Percentiles rank a stretch among this genome's conserved stretches.
phyloP scores from a whole-genome alignment of 37 sponge, comb jelly and placozoan species.

The Geodia barretti region DNA sequence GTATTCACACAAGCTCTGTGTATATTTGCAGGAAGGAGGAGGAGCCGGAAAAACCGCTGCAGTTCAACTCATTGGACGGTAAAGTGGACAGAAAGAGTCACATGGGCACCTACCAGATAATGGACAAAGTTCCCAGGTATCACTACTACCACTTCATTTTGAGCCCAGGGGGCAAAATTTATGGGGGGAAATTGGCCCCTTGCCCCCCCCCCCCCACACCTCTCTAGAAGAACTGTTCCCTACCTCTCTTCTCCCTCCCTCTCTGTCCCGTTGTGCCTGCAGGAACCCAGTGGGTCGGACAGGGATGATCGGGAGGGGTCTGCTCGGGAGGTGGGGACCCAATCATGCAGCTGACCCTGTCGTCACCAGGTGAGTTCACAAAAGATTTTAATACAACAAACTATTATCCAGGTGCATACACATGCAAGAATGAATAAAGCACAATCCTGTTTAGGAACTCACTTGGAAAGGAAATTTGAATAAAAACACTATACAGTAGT shows the following conservation, averaged over 20 bases:
- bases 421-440: no score
- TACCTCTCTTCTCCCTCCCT: no score
- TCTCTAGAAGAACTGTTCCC: no score
- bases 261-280: no score
- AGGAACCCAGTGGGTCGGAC: slow-evolving; percentile 95
- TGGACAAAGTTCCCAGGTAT: slow-evolving; percentile 82
- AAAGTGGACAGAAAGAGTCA: slow-evolving; percentile 81
- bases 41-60: slow-evolving; percentile 26
- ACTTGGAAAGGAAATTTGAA: no score
- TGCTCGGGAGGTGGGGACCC: slow-evolving; percentile 97
- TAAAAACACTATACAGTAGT: no score
- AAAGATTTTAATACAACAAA: neutral
- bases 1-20: neutral
- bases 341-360: slow-evolving; percentile 99
- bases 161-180: no score
- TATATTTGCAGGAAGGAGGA: slow-evolving; percentile 11
- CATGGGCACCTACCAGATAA: slow-evolving; percentile 74
- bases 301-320: slow-evolving; percentile 88
- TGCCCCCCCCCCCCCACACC: no score
- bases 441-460: no score
- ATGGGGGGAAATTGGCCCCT: no score
- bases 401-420: neutral
- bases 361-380: slow-evolving; percentile 91
- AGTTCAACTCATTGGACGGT: slow-evolving; percentile 90
- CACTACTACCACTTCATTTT: no score